Evolutionary conservation across 2,113 vertebrate genomes (phyloP).

Genomic region (Indicator maculatus): DNA sequence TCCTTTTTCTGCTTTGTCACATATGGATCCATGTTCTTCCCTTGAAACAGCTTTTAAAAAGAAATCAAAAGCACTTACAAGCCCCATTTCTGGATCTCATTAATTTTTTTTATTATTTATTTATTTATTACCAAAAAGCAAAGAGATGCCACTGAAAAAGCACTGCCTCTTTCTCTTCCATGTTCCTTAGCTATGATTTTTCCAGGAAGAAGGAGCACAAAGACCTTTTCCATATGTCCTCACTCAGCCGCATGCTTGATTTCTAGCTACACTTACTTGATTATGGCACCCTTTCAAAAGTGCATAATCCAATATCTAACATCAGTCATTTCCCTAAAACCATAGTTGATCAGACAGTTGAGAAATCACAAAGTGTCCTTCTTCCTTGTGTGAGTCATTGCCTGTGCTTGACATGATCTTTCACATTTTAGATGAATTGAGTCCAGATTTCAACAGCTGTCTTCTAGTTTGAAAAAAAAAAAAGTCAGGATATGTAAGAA

Average conservation of each 20-base stretch:
- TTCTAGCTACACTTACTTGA: not conserved
- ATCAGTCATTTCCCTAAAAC: constrained; percentile 29
- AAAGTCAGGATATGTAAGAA: not conserved
- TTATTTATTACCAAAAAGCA: not conserved
- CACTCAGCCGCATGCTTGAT: not conserved
- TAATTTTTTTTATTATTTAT: not conserved
- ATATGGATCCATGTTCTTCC: not conserved
- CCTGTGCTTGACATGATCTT: constrained; percentile 45
- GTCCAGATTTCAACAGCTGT: constrained; percentile 48
- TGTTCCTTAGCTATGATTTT: not conserved
- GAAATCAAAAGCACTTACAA: not conserved
- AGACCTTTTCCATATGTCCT: not conserved
- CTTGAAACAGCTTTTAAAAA: not conserved
- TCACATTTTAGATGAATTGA: constrained; percentile 32
- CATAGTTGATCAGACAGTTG: constrained; percentile 14
- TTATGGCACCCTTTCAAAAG: constrained; percentile 43
- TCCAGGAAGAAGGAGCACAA: not conserved
- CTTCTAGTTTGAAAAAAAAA: not conserved
- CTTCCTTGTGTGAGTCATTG: constrained; percentile 26
- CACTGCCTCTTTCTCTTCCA: not conserved
- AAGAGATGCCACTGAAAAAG: not conserved
- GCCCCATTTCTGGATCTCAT: not conserved
- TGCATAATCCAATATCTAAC: constrained; percentile 14
- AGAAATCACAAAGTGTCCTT: constrained; percentile 28
- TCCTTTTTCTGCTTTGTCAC: not conserved